Base-by-base conservation (phyloP, 2,888 invertebrate genomes). In the Eilema depressum region DNA sequence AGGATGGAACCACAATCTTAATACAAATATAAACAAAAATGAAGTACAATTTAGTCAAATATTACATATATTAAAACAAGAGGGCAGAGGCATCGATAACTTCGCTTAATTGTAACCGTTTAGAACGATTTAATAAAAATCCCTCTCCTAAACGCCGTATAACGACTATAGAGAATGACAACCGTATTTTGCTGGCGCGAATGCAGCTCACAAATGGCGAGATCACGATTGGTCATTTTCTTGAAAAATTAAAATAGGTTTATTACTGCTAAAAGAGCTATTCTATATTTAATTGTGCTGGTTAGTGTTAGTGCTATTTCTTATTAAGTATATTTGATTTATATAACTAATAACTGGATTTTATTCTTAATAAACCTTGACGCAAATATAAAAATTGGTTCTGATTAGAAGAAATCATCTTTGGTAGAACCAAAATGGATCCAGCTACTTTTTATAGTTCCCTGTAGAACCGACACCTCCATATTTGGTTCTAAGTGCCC, bases 71-170 rank as follows among this genome's bases (percentile, higher is more conserved):
- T 25, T 59, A 26, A 5, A 26, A 25, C 59, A 25, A 26, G 59
- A n/a, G n/a, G n/a, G n/a, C n/a, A n/a, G n/a, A 59, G 26, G 0
- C 23, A 59, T 26, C 53, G n/a, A 23, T 25, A 12, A 59, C 59
- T 26, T 25, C 25, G 1, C 26, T 59, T 25, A 23, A 26, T 25
- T 25, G 59, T 26, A 12, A 59, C 26, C 23, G 59, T 25, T 59
- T 59, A 26, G 59, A 59, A 25, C 20, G 26, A 59, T 59, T 59
- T 59, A 59, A 59, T 14, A 59, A 59, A 26, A 59, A 23, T 25
- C n/a, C 57, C 17, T 25, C n/a, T n/a, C n/a, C n/a, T 25, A 57
- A 57, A 57, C 57, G 57, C 17, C 12, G 8, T 23, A 57, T n/a
- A 57, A 57, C 1, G 1, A 23, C 3, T 23, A 25, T 57, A 7